A percentile compares a stretch with the other conserved stretches of the same genome.
These are phyloP conservation scores for Dasypus novemcinctus DNA, from an alignment of 2,113 vertebrate species.

Conservation along the genomic window DNA sequence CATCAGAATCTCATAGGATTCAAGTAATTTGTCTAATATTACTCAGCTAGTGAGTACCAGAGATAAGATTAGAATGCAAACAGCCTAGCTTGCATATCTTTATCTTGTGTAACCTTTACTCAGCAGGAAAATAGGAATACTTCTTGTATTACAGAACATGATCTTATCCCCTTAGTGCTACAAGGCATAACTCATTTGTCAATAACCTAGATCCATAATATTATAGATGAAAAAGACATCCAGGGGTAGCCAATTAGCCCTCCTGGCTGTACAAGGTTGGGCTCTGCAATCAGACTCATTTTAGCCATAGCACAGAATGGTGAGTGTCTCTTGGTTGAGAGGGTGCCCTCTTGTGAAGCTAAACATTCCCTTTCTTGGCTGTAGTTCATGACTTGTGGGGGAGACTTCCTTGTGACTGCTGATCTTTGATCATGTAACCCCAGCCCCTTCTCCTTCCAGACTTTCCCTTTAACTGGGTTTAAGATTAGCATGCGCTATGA, in stretches of 20 bases:
- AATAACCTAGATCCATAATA: background rate
- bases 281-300: background rate
- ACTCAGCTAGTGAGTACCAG: background rate
- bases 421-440: background rate
- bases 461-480: background rate
- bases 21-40: accelerated
- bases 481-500: background rate
- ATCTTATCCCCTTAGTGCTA: background rate
- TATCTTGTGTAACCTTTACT: background rate
- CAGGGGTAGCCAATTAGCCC: background rate
- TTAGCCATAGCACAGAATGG: background rate
- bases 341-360: background rate
- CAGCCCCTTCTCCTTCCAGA: background rate
- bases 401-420: background rate
- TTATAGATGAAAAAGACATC: background rate
- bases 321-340: background rate
- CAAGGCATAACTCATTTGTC: background rate
- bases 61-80: background rate
- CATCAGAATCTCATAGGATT: background rate
- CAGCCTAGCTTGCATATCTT: background rate
- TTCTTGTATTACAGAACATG: background rate
- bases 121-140: background rate
- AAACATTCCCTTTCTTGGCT: background rate
- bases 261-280: background rate
- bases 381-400: background rate